Percentiles rank a stretch among this genome's conserved stretches.
Evolutionary conservation across 2,888 invertebrate species (phyloP).

Genomic region (Malthinus seriepunctatus): DNA sequence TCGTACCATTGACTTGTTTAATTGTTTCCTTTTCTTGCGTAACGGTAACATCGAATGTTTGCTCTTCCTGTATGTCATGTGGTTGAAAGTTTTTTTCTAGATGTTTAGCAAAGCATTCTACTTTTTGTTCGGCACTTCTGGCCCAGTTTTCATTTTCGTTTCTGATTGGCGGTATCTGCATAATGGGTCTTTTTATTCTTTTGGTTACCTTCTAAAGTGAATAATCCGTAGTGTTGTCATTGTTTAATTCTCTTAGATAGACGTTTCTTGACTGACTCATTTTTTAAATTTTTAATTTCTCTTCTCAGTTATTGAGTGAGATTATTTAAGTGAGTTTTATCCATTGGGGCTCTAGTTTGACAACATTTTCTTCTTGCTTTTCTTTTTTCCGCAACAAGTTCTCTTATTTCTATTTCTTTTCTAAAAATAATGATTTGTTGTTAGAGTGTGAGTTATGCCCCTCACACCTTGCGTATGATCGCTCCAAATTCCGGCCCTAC

Average conservation of each 20-base stretch:
- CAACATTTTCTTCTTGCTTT: conserved; percentile 5
- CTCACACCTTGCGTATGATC: too few species aligned
- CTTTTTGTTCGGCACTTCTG: conserved; percentile 2
- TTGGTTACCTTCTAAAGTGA: conserved; percentile 4
- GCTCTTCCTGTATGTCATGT: too few species aligned
- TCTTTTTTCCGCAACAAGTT: conserved; percentile 5
- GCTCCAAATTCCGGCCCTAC: too few species aligned
- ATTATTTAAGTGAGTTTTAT: conserved; percentile 11
- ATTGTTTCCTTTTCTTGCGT: too few species aligned
- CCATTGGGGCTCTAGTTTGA: background rate
- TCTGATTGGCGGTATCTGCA: conserved; percentile 7
- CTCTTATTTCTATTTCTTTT: conserved; percentile 4
- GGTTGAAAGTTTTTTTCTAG: too few species aligned
- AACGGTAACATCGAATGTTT: too few species aligned
- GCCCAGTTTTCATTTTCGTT: conserved; percentile 6
- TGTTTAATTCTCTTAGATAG: too few species aligned
- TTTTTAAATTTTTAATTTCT: conserved; percentile 14
- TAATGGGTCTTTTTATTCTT: conserved; percentile 11
- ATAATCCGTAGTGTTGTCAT: too few species aligned
- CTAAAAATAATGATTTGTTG: too few species aligned
- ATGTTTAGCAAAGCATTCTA: background rate
- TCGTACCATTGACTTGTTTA: too few species aligned
- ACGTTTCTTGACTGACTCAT: background rate
- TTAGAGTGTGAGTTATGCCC: too few species aligned
- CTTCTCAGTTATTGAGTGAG: conserved; percentile 10